Percentiles rank a stretch among this genome's conserved stretches.
Conservation (phyloP, 2,797 vertebrate genomes). For the Coregonus suidteri region DNA sequence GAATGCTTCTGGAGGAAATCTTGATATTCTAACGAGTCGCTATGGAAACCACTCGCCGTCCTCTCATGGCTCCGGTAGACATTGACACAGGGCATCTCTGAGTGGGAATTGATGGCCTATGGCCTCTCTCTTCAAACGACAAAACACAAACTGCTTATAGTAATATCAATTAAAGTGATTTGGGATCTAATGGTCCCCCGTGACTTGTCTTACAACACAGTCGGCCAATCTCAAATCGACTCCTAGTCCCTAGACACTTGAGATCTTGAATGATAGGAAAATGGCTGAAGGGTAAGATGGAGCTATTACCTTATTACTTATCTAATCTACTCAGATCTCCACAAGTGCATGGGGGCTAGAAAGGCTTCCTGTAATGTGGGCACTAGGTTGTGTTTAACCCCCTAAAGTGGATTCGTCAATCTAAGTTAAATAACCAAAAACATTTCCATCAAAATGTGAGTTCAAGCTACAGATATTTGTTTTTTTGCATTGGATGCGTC, state of each 20-base stretch:
- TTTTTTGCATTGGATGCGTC: too few species aligned
- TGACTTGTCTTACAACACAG: neutral
- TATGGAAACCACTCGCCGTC: neutral
- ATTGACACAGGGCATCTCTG: neutral
- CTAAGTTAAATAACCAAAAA: too few species aligned
- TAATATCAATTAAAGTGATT: neutral
- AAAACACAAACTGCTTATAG: neutral
- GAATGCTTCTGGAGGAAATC: neutral
- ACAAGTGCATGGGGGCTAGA: too few species aligned
- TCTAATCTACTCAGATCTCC: too few species aligned
- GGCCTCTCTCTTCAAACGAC: neutral
- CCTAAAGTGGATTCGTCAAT: too few species aligned
- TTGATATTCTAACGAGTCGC: neutral
- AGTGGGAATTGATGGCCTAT: neutral
- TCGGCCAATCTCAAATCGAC: neutral
- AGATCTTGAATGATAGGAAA: neutral
- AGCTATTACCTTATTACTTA: neutral
- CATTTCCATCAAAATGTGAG: too few species aligned
- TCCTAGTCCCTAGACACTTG: neutral
- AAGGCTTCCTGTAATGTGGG: too few species aligned
- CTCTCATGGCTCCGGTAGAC: neutral
- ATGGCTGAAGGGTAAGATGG: neutral
- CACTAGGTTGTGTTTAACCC: too few species aligned
- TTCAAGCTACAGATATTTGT: too few species aligned
- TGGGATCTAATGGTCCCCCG: neutral